Evolutionary conservation across 2,113 vertebrate genomes (phyloP).

Genomic region (Bubo blakistoni): DNA sequence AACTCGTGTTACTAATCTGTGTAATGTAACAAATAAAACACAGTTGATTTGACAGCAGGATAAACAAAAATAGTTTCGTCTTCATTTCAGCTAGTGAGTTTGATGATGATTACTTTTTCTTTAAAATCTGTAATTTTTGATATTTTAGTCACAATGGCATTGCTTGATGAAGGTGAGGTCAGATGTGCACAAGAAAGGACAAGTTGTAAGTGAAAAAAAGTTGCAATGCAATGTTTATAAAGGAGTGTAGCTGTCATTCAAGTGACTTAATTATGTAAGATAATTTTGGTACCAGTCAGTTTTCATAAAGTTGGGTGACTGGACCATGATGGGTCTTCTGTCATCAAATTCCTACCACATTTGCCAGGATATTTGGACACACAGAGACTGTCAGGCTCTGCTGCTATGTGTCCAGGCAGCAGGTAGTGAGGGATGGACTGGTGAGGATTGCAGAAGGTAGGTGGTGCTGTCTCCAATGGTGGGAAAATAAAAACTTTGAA

Average conservation of each 20-base stretch:
- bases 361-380: background rate
- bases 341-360: background rate
- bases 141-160: background rate
- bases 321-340: background rate
- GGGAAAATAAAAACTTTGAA: background rate
- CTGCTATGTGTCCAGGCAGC: rapidly evolving
- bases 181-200: background rate
- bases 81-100: background rate
- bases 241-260: background rate
- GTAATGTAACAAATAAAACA: background rate
- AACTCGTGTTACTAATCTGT: background rate
- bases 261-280: background rate
- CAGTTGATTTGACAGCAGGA: background rate
- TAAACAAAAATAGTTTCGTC: background rate
- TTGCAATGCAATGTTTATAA: background rate
- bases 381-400: background rate
- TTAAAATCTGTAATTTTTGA: background rate
- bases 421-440: background rate
- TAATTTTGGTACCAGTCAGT: background rate
- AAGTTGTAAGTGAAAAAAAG: background rate
- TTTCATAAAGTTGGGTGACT: background rate
- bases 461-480: background rate
- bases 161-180: background rate
- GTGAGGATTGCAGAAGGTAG: rapidly evolving
- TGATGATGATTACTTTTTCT: background rate